phyloP scores from a whole-genome alignment of 2,797 vertebrate species.

The Sebastes umbrosus region DNA sequence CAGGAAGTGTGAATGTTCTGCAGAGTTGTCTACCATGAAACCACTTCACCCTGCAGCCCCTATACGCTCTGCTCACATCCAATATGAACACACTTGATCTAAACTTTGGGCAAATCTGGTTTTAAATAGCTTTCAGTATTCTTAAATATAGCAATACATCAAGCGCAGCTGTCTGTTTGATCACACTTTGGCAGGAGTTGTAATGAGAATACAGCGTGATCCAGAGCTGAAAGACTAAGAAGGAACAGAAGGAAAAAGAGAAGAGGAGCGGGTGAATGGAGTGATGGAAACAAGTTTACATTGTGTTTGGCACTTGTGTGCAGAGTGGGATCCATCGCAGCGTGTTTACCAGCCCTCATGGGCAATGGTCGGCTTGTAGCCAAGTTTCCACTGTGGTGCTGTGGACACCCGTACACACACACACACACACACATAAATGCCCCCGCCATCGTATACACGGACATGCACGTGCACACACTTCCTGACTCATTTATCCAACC shows the following conservation, averaged over 20 bases:
- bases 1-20: slow-evolving; percentile 49
- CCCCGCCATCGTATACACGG: slow-evolving; percentile 20
- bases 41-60: background rate
- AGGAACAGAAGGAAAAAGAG: slow-evolving; percentile 7
- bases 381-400: slow-evolving; percentile 74
- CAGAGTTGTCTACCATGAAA: slow-evolving; percentile 33
- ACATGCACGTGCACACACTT: slow-evolving; percentile 20
- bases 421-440: slow-evolving; percentile 24
- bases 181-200: background rate
- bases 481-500: slow-evolving; percentile 30
- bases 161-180: background rate
- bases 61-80: background rate
- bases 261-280: slow-evolving; percentile 30
- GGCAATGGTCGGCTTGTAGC: slow-evolving; percentile 56
- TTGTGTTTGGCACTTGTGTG: slow-evolving; percentile 69
- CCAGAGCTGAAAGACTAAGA: slow-evolving; percentile 1
- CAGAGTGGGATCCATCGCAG: slow-evolving; percentile 61
- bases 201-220: background rate
- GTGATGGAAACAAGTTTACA: slow-evolving; percentile 68
- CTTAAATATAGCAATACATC: background rate
- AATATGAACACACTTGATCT: background rate
- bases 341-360: slow-evolving; percentile 69
- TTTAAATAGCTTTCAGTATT: slow-evolving; percentile 2
- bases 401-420: slow-evolving; percentile 12
- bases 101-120: background rate